A percentile compares a stretch with the other conserved stretches of the same genome.
Conservation (phyloP, 2,888 invertebrate species). For the Mesorhabditis belari region DNA sequence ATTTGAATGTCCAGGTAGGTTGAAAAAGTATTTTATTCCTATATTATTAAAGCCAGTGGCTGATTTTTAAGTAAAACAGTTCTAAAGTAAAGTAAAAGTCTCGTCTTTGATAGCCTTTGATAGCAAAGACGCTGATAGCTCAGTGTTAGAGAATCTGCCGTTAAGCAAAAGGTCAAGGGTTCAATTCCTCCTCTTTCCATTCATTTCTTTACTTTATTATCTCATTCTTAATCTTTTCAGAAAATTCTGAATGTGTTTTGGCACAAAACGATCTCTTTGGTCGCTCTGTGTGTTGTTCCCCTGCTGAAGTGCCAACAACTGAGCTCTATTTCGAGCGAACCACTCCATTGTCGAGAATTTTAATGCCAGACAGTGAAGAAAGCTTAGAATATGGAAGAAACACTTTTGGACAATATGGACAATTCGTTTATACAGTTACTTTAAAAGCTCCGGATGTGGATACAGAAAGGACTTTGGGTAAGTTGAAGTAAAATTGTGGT, state of each 20-base stretch:
- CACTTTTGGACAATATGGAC: no score
- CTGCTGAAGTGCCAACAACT: not conserved
- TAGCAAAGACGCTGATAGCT: no score
- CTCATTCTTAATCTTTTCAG: no score
- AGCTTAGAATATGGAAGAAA: not conserved
- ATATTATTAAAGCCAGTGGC: no score
- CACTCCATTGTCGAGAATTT: not conserved
- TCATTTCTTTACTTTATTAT: no score
- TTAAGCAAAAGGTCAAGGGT: no score
- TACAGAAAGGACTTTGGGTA: not conserved
- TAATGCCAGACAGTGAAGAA: not conserved
- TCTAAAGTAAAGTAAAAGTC: no score
- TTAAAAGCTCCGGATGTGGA: not conserved
- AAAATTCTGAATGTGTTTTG: not conserved
- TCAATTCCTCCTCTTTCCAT: no score
- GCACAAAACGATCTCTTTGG: not conserved
- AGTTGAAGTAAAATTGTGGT: not conserved
- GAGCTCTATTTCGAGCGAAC: not conserved
- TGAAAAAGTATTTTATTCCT: no score
- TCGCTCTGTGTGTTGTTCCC: not conserved
- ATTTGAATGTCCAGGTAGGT: constrained; percentile 22
- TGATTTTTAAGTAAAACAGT: no score
- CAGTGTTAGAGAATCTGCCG: no score
- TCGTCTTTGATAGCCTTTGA: no score
- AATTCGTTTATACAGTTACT: not conserved